Conservation (phyloP, 2,888 invertebrate genomes). For the Epsilonema sp. region DNA sequence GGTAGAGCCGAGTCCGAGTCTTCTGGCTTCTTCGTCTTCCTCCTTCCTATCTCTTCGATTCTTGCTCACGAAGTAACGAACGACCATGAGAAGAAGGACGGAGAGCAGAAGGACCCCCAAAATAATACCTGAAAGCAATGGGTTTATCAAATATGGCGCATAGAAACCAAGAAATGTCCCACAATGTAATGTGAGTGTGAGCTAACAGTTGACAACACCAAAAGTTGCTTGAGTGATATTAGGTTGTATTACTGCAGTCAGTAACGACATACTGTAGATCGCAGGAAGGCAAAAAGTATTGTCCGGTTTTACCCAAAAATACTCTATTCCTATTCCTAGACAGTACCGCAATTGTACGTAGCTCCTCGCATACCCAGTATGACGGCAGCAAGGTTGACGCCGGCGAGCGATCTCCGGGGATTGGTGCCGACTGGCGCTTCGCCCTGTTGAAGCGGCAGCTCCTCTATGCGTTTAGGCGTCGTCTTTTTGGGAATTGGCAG, state of each 20-base stretch:
- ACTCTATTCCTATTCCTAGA: too few relatives aligned
- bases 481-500: background rate
- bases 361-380: conserved; percentile 12
- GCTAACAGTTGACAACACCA: too few relatives aligned
- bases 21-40: conserved; percentile 8
- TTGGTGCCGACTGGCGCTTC: background rate
- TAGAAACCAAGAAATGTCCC: background rate
- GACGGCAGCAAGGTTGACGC: conserved; percentile 7
- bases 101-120: conserved; percentile 12
- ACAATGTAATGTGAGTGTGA: background rate
- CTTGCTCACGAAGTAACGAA: conserved; percentile 12
- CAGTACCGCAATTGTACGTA: too few relatives aligned
- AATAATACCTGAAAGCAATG: conserved; percentile 14
- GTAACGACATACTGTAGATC: too few relatives aligned
- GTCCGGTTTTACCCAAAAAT: too few relatives aligned
- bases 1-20: conserved; percentile 1
- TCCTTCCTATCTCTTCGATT: conserved; percentile 9
- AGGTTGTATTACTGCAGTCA: too few relatives aligned
- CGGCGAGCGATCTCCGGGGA: background rate
- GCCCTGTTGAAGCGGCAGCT: background rate
- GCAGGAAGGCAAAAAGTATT: too few relatives aligned
- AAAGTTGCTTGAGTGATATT: too few relatives aligned
- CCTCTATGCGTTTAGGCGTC: background rate
- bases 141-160: background rate
- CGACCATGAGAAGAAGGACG: conserved; percentile 12